Evolutionary conservation across 2,797 vertebrate species (phyloP).

Genomic region (Hylomyscus alleni): DNA sequence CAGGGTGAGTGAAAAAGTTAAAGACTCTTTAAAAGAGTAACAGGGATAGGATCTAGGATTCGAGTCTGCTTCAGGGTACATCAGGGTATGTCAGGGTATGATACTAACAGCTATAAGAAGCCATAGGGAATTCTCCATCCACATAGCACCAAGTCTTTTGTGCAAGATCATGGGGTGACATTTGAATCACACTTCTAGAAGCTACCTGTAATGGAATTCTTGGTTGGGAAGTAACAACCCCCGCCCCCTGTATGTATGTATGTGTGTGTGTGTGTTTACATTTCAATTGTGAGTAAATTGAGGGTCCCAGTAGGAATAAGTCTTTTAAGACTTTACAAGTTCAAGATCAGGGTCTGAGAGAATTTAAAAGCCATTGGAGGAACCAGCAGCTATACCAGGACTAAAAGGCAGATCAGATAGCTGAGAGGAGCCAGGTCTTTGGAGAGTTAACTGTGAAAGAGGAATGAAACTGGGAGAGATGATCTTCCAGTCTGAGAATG

Average conservation of each 20-base stretch:
- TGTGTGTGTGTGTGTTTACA: constrained; percentile 18
- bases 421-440: not conserved
- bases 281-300: not conserved
- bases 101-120: not conserved
- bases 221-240: not conserved
- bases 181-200: constrained; percentile 2
- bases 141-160: not conserved
- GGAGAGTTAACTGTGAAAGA: not conserved
- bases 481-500: constrained; percentile 6
- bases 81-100: too few relatives aligned
- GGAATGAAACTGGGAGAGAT: not conserved
- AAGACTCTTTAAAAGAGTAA: not conserved
- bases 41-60: not conserved
- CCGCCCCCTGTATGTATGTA: not conserved
- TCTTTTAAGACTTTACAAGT: not conserved
- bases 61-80: not conserved
- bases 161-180: not conserved
- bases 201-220: not conserved
- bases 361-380: not conserved
- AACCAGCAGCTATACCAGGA: not conserved
- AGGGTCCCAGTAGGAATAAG: not conserved
- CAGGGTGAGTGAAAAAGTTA: not conserved
- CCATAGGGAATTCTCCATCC: not conserved
- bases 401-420: not conserved
- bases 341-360: not conserved